These are phyloP conservation scores for Margaritifera margaritifera DNA, from an alignment of 2,888 invertebrate species.

Conservation along the genomic window DNA sequence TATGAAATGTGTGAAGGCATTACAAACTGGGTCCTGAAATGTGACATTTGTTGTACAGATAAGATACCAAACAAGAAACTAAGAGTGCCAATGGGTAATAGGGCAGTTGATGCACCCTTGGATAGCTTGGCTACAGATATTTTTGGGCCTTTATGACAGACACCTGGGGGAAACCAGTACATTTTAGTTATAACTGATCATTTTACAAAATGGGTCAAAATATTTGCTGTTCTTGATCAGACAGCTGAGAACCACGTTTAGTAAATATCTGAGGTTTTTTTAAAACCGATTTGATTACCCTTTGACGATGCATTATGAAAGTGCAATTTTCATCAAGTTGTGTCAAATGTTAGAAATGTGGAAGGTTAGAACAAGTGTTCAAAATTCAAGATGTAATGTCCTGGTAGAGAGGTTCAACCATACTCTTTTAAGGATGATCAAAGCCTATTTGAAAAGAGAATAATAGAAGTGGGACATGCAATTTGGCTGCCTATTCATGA, in stretches of 20 bases:
- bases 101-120: conserved; percentile 82
- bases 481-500: conserved; percentile 11
- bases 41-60: conserved; percentile 17
- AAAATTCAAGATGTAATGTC: too few relatives aligned
- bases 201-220: too few relatives aligned
- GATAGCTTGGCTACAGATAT: conserved; percentile 23
- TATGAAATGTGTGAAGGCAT: conserved; percentile 11
- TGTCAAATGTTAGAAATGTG: not conserved
- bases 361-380: too few relatives aligned
- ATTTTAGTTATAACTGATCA: conserved; percentile 17
- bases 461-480: conserved; percentile 16
- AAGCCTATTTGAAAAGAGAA: conserved; percentile 5
- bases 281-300: conserved; percentile 24
- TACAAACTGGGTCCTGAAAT: conserved; percentile 3
- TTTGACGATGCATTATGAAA: conserved; percentile 19
- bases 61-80: conserved; percentile 16
- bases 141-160: conserved; percentile 24
- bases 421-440: too few relatives aligned
- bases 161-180: conserved; percentile 18
- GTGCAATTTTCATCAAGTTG: conserved; percentile 16
- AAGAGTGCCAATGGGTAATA: conserved; percentile 74
- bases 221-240: conserved; percentile 21
- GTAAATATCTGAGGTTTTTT: conserved; percentile 14
- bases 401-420: too few relatives aligned
- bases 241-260: conserved; percentile 24